Base-by-base conservation (phyloP, 2,797 vertebrate species). In the Ptychobarbus kaznakovi region DNA sequence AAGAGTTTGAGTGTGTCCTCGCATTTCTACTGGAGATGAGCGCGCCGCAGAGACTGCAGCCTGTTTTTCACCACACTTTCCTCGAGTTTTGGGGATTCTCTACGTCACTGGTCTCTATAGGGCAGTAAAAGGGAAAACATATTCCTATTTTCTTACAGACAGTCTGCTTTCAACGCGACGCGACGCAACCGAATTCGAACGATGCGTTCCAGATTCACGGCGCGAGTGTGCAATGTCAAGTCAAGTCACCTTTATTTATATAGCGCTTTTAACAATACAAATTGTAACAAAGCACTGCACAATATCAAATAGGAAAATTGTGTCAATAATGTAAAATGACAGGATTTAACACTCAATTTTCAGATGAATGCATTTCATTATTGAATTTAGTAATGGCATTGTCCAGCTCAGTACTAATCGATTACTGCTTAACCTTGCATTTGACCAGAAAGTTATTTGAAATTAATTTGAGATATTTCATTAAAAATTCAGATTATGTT, bases 21-120 rank as follows among this genome's bases (percentile, higher is more conserved):
- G 92, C 95, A 95, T 96, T 89, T 95, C 92, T 90, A 92, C 58
- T 42, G 75, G 68, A 53, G 80, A 73, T 58, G 61, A 80, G 82
- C 11, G 83, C 86, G 88, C 87, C 86, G 84, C 87, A 82, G 13
- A 68, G 58, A 56, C 75, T 40, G 69, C 63, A 76, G 46, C 61
- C 25, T 81, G 81, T 87, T 88, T 89, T 88, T 83, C 72, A 8
- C 35, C 25, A 51, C 40, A 81, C 78, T 90, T 90, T 90, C 82
- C 80, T 51, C 72, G 82, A 85, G 22, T 90, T 89, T 89, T 89
- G 89, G 87, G 90, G 91, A 56, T 85, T 73, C 89, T 87, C 91
- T 90, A 95, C 95, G 95, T 95, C 94, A 95, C 94, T 89, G 86
- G 80, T 20, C 86, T 65, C 77, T 68, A 83, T 46, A 80, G 86